These are phyloP conservation scores for Alouatta caraya DNA, from an alignment of 2,797 vertebrate species.

Conservation along the genomic window DNA sequence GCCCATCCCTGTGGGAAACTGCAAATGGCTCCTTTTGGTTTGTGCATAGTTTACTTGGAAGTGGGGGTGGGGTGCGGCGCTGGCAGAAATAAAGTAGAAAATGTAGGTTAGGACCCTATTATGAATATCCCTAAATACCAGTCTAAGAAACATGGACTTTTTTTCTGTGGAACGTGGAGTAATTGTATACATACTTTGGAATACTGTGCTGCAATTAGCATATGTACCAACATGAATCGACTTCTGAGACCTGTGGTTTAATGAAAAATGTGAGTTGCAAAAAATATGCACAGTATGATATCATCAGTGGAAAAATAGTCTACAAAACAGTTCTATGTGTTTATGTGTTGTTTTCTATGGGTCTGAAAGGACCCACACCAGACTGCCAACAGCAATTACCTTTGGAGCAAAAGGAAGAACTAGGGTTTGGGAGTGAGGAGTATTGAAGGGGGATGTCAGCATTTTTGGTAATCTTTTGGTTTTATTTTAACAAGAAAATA, in stretches of 20 bases:
- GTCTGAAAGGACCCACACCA: not conserved
- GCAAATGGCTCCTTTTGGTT: not conserved
- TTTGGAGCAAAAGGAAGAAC: not conserved
- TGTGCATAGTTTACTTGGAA: not conserved
- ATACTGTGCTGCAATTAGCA: not conserved
- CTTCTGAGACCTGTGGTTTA: not conserved
- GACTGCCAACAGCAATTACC: not conserved
- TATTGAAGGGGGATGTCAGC: not conserved
- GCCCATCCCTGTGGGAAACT: not conserved
- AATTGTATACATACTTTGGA: not conserved
- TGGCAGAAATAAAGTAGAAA: not conserved
- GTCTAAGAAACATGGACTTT: not conserved
- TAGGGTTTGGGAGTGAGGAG: not conserved
- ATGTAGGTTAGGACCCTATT: not conserved
- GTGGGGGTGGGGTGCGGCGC: too few species aligned
- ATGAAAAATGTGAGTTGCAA: not conserved
- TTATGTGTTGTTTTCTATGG: not conserved
- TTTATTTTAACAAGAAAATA: slow-evolving; percentile 26
- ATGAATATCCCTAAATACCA: not conserved
- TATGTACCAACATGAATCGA: not conserved
- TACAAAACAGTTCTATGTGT: not conserved
- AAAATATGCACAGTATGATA: not conserved
- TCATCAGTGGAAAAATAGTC: not conserved
- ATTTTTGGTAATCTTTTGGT: not conserved
- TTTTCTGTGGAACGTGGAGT: not conserved